Percentiles rank a stretch among this genome's conserved stretches.
phyloP scores from a whole-genome alignment of 2,113 vertebrate genomes.

The Dromiciops gliroides region DNA sequence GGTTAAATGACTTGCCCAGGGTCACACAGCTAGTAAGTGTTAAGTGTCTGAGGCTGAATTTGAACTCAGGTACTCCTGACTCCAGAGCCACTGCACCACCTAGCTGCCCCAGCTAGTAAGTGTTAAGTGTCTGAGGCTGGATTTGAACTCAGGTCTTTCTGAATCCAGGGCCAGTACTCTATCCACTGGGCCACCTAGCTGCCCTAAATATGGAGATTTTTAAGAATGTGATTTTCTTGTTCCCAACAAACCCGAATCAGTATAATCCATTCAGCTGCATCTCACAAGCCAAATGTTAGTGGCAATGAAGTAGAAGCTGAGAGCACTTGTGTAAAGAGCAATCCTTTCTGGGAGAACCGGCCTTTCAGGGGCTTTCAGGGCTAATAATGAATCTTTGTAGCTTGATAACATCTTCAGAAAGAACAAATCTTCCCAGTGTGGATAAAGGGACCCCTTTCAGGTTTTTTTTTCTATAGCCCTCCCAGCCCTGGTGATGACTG shows the following conservation, averaged over 20 bases:
- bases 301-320: neutral
- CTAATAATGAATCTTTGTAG: neutral
- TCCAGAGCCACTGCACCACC: too few relatives aligned
- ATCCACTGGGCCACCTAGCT: too few relatives aligned
- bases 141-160: too few relatives aligned
- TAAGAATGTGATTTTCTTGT: neutral
- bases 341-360: neutral
- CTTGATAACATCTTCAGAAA: neutral
- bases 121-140: too few relatives aligned
- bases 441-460: neutral
- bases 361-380: neutral
- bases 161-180: too few relatives aligned
- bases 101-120: too few relatives aligned
- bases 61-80: too few relatives aligned
- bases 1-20: too few relatives aligned
- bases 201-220: neutral
- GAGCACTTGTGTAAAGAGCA: neutral
- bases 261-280: neutral
- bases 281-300: neutral
- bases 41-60: too few relatives aligned
- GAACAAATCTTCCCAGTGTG: neutral
- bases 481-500: neutral
- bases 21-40: too few relatives aligned
- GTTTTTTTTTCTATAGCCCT: neutral
- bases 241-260: neutral